Conservation (phyloP, 2,113 vertebrate species). For the Oxyruncus cristatus region DNA sequence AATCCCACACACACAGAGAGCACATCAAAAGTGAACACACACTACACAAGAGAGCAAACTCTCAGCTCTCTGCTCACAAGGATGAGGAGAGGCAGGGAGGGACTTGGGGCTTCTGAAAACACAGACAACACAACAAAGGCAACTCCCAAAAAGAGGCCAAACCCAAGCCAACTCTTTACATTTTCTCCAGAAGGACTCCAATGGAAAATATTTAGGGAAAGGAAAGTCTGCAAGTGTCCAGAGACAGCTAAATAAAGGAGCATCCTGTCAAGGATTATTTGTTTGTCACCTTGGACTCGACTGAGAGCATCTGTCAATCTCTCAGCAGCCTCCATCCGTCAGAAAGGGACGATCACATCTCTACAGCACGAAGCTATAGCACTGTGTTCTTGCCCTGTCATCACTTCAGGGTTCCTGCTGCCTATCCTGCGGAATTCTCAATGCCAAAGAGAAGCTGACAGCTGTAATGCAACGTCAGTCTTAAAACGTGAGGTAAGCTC, state of each 20-base stretch:
- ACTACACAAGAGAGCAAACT: too few species aligned
- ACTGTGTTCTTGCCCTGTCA: not conserved
- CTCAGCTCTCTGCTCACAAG: not conserved
- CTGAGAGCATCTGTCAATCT: not conserved
- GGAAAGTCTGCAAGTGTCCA: not conserved
- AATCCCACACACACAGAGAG: not conserved
- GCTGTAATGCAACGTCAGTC: not conserved
- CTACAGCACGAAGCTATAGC: not conserved
- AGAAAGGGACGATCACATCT: not conserved
- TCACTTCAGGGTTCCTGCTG: not conserved
- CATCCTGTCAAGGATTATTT: not conserved
- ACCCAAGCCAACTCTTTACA: not conserved
- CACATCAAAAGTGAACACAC: not conserved
- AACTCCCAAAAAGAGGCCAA: not conserved
- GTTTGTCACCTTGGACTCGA: not conserved
- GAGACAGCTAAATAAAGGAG: not conserved
- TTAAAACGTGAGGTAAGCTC: accelerated
- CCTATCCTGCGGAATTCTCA: not conserved
- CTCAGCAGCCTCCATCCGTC: not conserved
- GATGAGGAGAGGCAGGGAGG: not conserved
- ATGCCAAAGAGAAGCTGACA: not conserved
- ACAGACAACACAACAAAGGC: not conserved
- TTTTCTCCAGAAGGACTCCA: not conserved
- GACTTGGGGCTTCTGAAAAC: not conserved
- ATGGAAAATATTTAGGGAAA: accelerated